Evolutionary conservation across 2,113 vertebrate genomes (phyloP), one percentile per base, ranked within the genome.

Genomic region (Cathartes aura): DNA sequence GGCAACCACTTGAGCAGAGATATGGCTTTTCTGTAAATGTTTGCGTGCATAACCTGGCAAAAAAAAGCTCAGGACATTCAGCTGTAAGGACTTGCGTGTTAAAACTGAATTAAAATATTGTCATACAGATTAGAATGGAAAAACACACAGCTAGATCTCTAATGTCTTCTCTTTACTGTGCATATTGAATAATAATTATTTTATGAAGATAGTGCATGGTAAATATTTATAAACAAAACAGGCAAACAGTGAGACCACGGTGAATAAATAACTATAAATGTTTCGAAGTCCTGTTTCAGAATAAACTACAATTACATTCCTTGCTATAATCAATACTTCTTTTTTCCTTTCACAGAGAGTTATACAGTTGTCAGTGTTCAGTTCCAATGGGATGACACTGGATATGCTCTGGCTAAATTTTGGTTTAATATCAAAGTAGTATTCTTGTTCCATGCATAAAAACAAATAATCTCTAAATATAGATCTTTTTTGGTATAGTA

Each of bases 221-320:
- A 98, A 98, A 98, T 98, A 98, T 98, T 98, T 97, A 98, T 96
- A 95, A 97, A 97, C 91, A 98, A 95, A 97, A 91, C 90, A 96
- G 82, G 84, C 90, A 97, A 98, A 97, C 95, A 97, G 87, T 72
- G 93, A 97, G 93, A 95, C 93, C 92, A 70, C 72, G 91, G 92
- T 97, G 94, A 97, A 96, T 98, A 96, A 97, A 95, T 95, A 97
- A 97, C 96, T 91, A 26, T 87, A 91, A 92, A 97, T 94, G 82
- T 95, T 95, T 96, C 18, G 1, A 97, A 97, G 90, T 87, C 89
- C 82, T 92, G 63, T 90, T 98, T 98, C 93, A 94, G 89, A 93
- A 90, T 82, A 95, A 91, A 27, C 76, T 97, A 78, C 73, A 94
- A 48, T 91, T 91, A 95, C 72, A 94, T 90, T 97, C 91, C 30